phyloP scores from a whole-genome alignment of 1,140 invertebrate genomes.

The Drosophila setifemur region DNA sequence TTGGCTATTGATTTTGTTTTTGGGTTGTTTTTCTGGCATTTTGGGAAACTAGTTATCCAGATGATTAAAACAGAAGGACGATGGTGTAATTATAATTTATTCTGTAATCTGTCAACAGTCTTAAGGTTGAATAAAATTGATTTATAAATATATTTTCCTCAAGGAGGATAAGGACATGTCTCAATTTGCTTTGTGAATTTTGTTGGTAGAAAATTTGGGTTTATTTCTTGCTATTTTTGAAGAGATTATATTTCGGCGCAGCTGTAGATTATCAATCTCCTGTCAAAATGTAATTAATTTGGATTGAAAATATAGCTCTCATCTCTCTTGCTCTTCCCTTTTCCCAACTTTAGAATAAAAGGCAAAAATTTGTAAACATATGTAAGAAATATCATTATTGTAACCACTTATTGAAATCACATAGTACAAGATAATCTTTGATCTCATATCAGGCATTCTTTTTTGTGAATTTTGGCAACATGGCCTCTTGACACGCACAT shows the following conservation, averaged over 20 bases:
- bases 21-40: no score
- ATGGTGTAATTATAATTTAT: constrained; percentile 14
- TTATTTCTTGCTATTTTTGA: neutral
- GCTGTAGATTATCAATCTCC: no score
- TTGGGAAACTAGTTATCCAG: constrained; percentile 4
- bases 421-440: neutral
- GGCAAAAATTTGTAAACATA: no score
- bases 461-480: constrained; percentile 48
- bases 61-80: neutral
- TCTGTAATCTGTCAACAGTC: neutral
- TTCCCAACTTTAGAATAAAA: no score
- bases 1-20: constrained; percentile 1
- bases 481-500: constrained; percentile 22
- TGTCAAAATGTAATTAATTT: no score
- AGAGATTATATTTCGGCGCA: neutral
- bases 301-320: no score
- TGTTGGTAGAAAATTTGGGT: neutral
- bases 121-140: neutral
- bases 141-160: neutral
- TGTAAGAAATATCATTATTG: no score
- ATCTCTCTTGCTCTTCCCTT: no score
- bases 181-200: neutral
- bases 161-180: neutral
- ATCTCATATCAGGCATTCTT: constrained; percentile 10
- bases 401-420: constrained; percentile 1